These are phyloP conservation scores for Leptodactylus fallax DNA, from an alignment of 2,797 vertebrate genomes.

Conservation along the genomic window DNA sequence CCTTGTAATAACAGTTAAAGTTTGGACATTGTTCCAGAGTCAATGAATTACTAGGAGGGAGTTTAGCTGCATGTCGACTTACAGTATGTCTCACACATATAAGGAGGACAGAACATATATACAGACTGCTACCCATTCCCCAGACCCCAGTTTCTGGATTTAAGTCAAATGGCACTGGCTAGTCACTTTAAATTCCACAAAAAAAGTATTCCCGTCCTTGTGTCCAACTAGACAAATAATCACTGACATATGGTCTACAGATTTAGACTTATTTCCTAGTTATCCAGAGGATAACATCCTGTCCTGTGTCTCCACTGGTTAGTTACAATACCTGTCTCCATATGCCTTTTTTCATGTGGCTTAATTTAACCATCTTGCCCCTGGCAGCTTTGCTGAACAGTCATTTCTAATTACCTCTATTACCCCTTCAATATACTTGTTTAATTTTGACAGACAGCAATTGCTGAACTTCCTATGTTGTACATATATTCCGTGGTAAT, in stretches of 20 bases:
- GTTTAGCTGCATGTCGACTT: no score
- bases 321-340: not conserved
- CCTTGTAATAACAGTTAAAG: no score
- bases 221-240: not conserved
- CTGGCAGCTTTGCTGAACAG: not conserved
- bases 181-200: no score
- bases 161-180: no score
- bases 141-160: no score
- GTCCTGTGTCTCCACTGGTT: not conserved
- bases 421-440: not conserved
- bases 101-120: no score
- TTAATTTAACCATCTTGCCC: not conserved
- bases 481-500: no score
- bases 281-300: not conserved
- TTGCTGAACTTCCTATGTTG: not conserved
- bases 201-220: no score
- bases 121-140: no score
- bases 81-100: no score
- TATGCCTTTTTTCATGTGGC: not conserved
- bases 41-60: no score
- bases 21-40: no score
- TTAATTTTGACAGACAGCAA: not conserved
- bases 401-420: not conserved
- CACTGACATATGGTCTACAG: not conserved
- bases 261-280: not conserved